Evolutionary conservation across 2,113 vertebrate genomes (phyloP).

Genomic region (Oryzias javanicus): DNA sequence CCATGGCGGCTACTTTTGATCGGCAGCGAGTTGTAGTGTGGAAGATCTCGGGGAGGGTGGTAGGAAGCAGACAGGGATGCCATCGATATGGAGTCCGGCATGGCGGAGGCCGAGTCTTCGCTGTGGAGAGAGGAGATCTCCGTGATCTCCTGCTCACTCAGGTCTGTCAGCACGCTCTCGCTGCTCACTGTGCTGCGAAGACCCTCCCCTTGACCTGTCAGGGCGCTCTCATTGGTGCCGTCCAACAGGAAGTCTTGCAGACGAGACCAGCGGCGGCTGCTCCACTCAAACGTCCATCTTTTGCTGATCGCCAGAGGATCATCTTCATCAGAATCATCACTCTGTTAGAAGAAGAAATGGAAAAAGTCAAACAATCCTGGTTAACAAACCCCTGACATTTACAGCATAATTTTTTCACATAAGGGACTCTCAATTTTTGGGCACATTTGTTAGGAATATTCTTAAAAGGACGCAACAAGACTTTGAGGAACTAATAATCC

Average conservation of each 20-base stretch:
- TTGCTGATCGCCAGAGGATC: conserved; percentile 92
- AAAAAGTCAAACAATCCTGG: not conserved
- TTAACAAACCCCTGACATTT: too few relatives aligned
- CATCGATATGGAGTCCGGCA: conserved; percentile 77
- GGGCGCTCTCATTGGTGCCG: conserved; percentile 72
- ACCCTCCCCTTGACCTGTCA: conserved; percentile 76
- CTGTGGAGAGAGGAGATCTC: conserved; percentile 91
- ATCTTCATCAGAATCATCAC: conserved; percentile 96
- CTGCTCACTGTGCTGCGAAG: conserved; percentile 89
- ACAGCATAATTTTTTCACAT: too few relatives aligned
- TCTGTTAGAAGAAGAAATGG: conserved; percentile 66
- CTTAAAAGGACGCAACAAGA: too few relatives aligned
- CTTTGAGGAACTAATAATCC: too few relatives aligned
- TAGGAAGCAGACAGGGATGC: conserved; percentile 64
- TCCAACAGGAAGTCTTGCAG: conserved; percentile 85
- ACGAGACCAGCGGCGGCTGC: conserved; percentile 93
- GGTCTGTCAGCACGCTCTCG: conserved; percentile 92
- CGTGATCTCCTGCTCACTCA: conserved; percentile 89
- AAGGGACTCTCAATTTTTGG: too few relatives aligned
- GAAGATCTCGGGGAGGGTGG: conserved; percentile 70
- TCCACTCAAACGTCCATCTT: conserved; percentile 97
- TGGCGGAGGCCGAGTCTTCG: conserved; percentile 75
- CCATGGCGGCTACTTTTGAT: conserved; percentile 83
- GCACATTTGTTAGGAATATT: too few relatives aligned
- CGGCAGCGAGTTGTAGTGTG: conserved; percentile 74